A percentile compares a stretch with the other conserved stretches of the same genome.
Evolutionary conservation across 1,140 invertebrate species (phyloP).

Genomic region (Ostrea edulis): DNA sequence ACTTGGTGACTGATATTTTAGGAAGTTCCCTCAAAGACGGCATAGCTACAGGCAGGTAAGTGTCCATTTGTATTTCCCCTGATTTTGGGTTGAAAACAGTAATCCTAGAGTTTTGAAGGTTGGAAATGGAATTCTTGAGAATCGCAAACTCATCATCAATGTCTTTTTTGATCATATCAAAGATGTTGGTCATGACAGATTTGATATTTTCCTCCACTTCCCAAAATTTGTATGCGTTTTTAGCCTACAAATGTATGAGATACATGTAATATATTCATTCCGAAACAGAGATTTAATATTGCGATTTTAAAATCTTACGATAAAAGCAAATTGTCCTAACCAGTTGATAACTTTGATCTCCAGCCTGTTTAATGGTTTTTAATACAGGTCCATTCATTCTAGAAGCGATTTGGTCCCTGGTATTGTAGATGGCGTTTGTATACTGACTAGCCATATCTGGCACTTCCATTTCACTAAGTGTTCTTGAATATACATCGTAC

Average conservation of each 20-base stretch:
- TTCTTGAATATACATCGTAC: background rate
- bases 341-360: conserved; percentile 50
- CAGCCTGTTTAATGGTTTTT: background rate
- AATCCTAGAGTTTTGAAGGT: conserved; percentile 62
- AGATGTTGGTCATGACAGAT: conserved; percentile 47
- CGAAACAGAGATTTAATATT: too few species aligned
- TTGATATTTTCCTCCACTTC: conserved; percentile 63
- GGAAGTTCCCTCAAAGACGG: too few species aligned
- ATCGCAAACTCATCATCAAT: conserved; percentile 57
- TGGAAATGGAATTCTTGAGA: conserved; percentile 49
- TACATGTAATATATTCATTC: background rate
- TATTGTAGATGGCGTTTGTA: conserved; percentile 60
- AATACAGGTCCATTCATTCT: conserved; percentile 43
- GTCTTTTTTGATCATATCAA: conserved; percentile 47
- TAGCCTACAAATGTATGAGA: conserved; percentile 52
- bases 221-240: conserved; percentile 64
- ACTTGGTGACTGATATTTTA: too few species aligned
- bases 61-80: too few species aligned
- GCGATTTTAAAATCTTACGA: background rate
- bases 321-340: background rate
- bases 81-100: too few species aligned
- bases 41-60: too few species aligned
- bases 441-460: conserved; percentile 51
- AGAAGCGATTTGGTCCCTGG: conserved; percentile 54
- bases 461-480: background rate